Evolutionary conservation across 1,140 invertebrate species (phyloP), one percentile per base, ranked within the genome.

Genomic region (Caerostris darwini): DNA sequence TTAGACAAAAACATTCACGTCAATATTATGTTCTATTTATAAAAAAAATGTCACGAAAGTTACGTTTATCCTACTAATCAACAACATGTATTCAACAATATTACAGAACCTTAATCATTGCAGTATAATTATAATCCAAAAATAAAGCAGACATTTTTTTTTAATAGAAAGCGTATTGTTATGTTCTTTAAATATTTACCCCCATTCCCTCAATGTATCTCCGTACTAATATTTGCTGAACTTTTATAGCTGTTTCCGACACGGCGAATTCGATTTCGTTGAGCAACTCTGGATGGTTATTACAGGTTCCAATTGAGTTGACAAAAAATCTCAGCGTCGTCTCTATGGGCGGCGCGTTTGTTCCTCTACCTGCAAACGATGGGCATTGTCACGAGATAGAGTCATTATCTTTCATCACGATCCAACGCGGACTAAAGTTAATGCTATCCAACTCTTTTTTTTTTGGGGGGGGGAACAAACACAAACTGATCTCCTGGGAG

Each of bases 321-420:
- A 77, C 71, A 77, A 77, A 34, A 77, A 77, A 77, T 77, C 71
- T 77, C 34, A 50, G 34, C 71, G 71, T 77, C 71, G 71, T 77
- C 71, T 77, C 71, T 50, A 50, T 77, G 71, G 71, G 71, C 71
- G 71, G 71, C 34, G 34, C 34, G 34, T 34, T 64, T 64, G 61
- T 64, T 50, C 71, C 71, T 77, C 71, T 77, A 77, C 71, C 71
- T 77, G 19, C 71, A 53, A 77, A 34, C 50, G 71, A 77, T 53
- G 71, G 71, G 50, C 71, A 77, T 77, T 10, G 71, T 77, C 71
- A 77, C 71, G 71, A 77, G 71, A 77, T 77, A 10, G 71, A 77
- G 50, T 50, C 34, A 77, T 77, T 77, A 77, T 50, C 71, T 7
- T 71, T 71, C 69, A 7, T 19, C 34, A 71, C 69, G 34, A 77